Conservation (phyloP, 2,797 vertebrate species). For the Chelonia mydas region DNA sequence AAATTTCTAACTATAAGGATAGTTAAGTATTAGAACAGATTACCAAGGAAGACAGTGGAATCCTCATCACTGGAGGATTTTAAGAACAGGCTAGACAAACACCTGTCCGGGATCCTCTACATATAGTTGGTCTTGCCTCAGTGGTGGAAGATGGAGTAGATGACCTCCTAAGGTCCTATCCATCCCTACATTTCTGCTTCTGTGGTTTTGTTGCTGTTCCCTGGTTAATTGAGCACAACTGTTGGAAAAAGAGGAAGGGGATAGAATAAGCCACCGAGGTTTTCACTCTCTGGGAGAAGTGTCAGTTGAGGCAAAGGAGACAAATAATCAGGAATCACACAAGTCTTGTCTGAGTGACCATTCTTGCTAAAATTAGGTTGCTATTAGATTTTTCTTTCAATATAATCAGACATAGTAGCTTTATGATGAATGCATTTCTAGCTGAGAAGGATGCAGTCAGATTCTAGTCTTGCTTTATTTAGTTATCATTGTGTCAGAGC, state of each 20-base stretch:
- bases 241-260: background rate
- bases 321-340: background rate
- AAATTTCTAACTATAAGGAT: no score
- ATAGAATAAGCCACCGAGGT: background rate
- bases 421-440: no score
- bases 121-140: no score
- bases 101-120: no score
- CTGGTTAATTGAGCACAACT: background rate
- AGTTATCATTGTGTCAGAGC: background rate
- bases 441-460: background rate
- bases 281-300: background rate
- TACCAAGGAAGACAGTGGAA: no score
- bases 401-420: background rate
- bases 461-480: background rate
- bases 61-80: no score
- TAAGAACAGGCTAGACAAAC: no score
- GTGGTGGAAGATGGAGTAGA: no score
- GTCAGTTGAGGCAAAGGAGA: background rate
- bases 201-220: background rate
- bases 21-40: no score
- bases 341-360: no score
- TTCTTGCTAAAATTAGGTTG: background rate
- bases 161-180: no score
- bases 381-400: background rate
- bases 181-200: no score